These are phyloP conservation scores for Chauna torquata DNA, from an alignment of 2,113 vertebrate genomes.

Conservation along the genomic window DNA sequence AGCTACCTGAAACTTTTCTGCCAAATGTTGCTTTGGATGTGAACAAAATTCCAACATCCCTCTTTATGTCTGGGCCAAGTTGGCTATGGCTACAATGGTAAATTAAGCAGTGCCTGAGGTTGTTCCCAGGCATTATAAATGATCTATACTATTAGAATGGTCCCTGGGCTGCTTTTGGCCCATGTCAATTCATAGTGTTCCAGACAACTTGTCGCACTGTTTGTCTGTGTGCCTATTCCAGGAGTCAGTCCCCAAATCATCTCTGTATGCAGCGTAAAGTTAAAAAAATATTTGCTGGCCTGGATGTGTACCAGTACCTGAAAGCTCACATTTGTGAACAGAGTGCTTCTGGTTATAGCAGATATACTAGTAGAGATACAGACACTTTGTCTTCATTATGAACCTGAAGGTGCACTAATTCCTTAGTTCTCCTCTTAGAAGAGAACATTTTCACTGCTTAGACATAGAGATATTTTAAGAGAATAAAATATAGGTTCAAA, in stretches of 20 bases:
- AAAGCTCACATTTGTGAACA: background rate
- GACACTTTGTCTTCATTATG: background rate
- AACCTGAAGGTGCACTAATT: background rate
- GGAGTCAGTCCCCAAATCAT: background rate
- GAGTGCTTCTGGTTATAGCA: background rate
- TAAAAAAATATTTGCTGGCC: background rate
- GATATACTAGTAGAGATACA: fast-evolving
- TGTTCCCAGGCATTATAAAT: background rate
- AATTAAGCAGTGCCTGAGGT: background rate
- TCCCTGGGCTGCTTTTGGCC: background rate
- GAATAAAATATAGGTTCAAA: background rate
- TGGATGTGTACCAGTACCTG: background rate
- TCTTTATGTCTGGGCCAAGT: background rate
- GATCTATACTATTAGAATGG: background rate
- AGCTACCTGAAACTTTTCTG: background rate
- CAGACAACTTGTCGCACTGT: background rate
- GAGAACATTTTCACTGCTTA: background rate
- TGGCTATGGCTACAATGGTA: background rate
- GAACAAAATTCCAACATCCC: background rate
- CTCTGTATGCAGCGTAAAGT: background rate
- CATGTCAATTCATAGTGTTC: background rate
- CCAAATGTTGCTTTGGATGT: background rate
- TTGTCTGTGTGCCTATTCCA: background rate
- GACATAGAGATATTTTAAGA: background rate
- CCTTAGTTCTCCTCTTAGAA: no score